Evolutionary conservation across 2,113 vertebrate genomes (phyloP), one percentile per base, ranked within the genome.

Genomic region (Syngnathus typhle): DNA sequence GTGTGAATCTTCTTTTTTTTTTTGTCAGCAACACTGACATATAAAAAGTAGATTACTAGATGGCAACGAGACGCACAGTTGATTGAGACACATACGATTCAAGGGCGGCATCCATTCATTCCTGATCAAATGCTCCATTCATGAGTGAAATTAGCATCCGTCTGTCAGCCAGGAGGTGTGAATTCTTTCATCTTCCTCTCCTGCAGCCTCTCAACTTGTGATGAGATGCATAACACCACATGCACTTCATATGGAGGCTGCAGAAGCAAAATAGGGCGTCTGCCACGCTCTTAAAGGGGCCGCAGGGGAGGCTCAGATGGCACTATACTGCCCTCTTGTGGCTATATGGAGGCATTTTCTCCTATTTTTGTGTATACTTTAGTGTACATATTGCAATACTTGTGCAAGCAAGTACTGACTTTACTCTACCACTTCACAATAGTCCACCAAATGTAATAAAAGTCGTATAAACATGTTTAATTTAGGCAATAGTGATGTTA

Each of bases 61-160:
- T 67, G 11, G n/a, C 70, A 85, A 81, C 70, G 84, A 83, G 71
- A 71, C 65, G 18, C 49, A 55, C 71, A 76, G 72, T 79, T 73
- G 73, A 88, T 84, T 82, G 75, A 77, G 82, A 85, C 80, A 72
- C 79, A 80, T 58, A 71, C 84, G 78, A 83, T 75, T 78, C 75
- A 70, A 78, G 75, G 83, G 72, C 62, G 81, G 65, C 80, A 76
- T 86, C 82, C 82, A 86, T 89, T 88, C 74, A 82, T 87, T 71
- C 84, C 83, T 13, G 85, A 90, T 90, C 87, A 89, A 90, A 88
- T 85, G 84, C 84, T 88, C 82, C 88, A 88, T 87, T 90, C 86
- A 90, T 85, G 86, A 88, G 87, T 88, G 85, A 89, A 90, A 90
- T 89, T 87, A 88, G 82, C 80, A 77, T 87, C 82, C 81, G 84